These are phyloP conservation scores for Zaprionus capensis DNA, from an alignment of 1,140 invertebrate species.

Conservation along the genomic window DNA sequence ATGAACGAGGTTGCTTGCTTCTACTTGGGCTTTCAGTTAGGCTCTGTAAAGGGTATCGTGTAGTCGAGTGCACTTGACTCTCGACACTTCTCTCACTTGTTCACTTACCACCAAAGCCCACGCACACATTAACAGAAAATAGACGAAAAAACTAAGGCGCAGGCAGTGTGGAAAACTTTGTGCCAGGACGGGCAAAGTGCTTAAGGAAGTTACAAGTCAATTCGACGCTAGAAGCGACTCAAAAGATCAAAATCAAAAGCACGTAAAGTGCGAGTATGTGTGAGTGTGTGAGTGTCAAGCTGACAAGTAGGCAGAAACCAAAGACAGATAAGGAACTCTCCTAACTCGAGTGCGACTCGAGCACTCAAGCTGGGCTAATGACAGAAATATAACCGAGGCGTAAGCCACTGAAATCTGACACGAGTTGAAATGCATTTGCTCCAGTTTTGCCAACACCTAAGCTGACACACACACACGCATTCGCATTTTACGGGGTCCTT, in stretches of 20 bases:
- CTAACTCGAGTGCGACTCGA: slow-evolving; percentile 6
- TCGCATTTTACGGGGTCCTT: not conserved
- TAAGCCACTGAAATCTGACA: slow-evolving; percentile 5
- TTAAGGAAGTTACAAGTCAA: slow-evolving; percentile 70
- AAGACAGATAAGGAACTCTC: slow-evolving; percentile 26
- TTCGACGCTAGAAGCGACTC: slow-evolving; percentile 60
- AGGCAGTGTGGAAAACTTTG: slow-evolving; percentile 50
- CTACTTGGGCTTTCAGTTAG: too few relatives aligned
- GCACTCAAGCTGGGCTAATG: slow-evolving; percentile 25
- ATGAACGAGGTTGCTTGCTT: not conserved
- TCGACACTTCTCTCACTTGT: not conserved
- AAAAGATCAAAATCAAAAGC: slow-evolving; percentile 67
- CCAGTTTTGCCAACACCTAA: not conserved
- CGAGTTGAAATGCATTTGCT: not conserved
- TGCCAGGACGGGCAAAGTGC: slow-evolving; percentile 53
- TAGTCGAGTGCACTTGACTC: not conserved
- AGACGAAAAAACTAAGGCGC: slow-evolving; percentile 17
- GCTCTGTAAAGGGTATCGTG: not conserved
- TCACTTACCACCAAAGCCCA: not conserved
- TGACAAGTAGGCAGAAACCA: slow-evolving; percentile 20
- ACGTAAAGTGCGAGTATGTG: not conserved
- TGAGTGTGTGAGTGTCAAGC: slow-evolving; percentile 12
- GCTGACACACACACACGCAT: not conserved
- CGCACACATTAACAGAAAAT: not conserved
- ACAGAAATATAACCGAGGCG: slow-evolving; percentile 15